Conservation (phyloP, 2,113 vertebrate genomes). For the Gymnobelideus leadbeateri region DNA sequence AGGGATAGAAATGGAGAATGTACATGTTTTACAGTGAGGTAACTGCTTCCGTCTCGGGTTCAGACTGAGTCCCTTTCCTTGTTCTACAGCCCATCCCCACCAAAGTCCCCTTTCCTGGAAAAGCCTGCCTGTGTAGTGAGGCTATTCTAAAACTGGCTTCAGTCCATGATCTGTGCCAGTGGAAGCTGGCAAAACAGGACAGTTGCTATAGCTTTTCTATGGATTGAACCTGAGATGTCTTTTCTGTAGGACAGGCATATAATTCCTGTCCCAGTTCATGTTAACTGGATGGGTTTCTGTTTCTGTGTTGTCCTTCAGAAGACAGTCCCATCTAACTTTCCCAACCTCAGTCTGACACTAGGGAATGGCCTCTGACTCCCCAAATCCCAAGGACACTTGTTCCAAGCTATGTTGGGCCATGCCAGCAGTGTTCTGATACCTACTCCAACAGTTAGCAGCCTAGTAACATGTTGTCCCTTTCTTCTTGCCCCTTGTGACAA, state of each 20-base stretch:
- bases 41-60: constrained; percentile 19
- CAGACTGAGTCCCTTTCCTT: background rate
- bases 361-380: background rate
- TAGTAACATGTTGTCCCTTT: constrained; percentile 30
- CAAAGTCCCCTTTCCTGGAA: background rate
- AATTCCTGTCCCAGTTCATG: background rate
- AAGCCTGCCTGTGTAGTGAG: background rate
- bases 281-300: background rate
- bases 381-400: background rate
- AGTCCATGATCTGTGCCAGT: background rate
- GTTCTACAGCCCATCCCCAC: background rate
- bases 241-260: background rate
- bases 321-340: constrained; percentile 11
- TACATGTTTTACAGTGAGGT: background rate
- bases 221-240: background rate
- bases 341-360: background rate
- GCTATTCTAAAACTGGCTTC: constrained; percentile 8
- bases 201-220: background rate
- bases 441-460: background rate
- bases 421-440: background rate
- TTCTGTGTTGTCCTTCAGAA: constrained; percentile 49
- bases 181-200: background rate
- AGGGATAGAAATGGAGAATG: background rate
- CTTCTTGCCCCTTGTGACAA: constrained; percentile 24
- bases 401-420: background rate